Base-by-base conservation (phyloP, 1,140 invertebrate species). In the Microplitis demolitor region DNA sequence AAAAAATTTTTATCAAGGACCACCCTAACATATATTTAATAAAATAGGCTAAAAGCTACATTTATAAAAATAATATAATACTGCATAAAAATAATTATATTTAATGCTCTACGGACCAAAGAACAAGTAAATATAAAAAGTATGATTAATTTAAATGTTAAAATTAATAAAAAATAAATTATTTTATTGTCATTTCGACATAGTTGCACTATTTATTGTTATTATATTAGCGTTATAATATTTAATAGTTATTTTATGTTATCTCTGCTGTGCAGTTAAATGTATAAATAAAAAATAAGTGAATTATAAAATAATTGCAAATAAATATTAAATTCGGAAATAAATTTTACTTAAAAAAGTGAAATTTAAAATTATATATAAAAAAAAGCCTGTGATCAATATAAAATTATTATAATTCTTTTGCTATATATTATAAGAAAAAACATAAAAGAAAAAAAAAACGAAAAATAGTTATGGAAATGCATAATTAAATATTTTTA, bases 21-120 rank as follows among this genome's bases (percentile, higher is more conserved):
- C 6, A 45, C 39, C 8, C 39, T 9, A 45, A 45, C 11, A 45
- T 72, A 74, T 66, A 66, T 76, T 75, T 6, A 8, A 45, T 3
- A 45, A 45, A 45, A 45, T 45, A 45, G 8, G 39, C 39, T 45
- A 45, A 45, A 45, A 45, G 39, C 37, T 8, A 39, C 3, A 6
- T 45, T 45, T 45, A 9, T 45, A 45, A 45, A 45, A 45, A 45
- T 45, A 9, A 45, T 11, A 45, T 45, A 72, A 78, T 73, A 73
- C 69, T 73, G 34, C 63, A 61, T 69, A 68, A 69, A 54, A 62
- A 66, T 58, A 75, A 77, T 78, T 78, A 78, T 74, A 74, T 81
- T 79, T 78, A 79, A 84, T 72, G 76, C 78, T 81, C 81, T 78
- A 82, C 80, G 83, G 83, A 84, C 83, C 83, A 84, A 84, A 74